Evolutionary conservation across 2,797 vertebrate species (phyloP).

Genomic region (Chrysocyon brachyurus): DNA sequence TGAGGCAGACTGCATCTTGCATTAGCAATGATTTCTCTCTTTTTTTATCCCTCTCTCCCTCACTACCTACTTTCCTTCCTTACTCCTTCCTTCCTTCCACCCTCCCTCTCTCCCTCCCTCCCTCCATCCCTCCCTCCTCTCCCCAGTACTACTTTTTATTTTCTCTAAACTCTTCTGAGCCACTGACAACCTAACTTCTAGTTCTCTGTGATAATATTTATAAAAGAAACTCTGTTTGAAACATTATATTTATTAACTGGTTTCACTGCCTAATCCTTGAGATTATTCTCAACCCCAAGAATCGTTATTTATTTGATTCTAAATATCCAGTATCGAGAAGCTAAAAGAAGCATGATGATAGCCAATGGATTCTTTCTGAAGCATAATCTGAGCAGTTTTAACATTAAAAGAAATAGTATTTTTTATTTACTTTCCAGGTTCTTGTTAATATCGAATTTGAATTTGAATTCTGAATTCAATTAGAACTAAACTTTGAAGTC

Average conservation of each 20-base stretch:
- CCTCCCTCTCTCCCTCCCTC: neutral
- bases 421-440: constrained; percentile 22
- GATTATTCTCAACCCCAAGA: constrained; percentile 15
- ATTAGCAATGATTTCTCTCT: neutral
- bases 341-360: neutral
- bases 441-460: neutral
- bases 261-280: neutral
- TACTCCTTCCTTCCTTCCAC: too few species aligned
- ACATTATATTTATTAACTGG: constrained; percentile 40
- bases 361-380: constrained; percentile 20
- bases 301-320: neutral
- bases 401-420: neutral
- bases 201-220: neutral
- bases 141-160: neutral
- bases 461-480: constrained; percentile 27
- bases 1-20: neutral
- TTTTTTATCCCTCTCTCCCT: neutral
- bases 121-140: neutral
- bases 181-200: neutral
- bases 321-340: neutral
- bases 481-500: neutral
- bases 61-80: neutral
- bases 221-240: constrained; percentile 42
- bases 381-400: constrained; percentile 10
- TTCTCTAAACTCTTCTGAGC: neutral